Evolutionary conservation across 2,797 vertebrate genomes (phyloP).

Genomic region (Trachops cirrhosus): DNA sequence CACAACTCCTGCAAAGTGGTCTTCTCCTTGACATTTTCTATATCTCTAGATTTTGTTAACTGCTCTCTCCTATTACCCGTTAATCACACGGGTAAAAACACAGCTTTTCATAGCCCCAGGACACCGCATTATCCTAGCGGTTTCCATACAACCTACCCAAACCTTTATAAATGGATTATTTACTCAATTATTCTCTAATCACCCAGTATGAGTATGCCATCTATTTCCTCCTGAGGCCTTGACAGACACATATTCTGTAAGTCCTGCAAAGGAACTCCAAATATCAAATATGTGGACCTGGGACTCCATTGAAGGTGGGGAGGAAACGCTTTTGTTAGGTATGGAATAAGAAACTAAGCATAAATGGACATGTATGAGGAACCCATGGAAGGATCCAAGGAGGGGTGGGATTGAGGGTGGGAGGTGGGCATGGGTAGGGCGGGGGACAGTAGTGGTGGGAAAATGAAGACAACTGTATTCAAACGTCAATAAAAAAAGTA

Average conservation of each 20-base stretch:
- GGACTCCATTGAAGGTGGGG: not conserved
- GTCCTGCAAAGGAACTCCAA: not conserved
- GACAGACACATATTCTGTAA: not conserved
- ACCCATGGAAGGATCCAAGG: no score
- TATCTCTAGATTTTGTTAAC: not conserved
- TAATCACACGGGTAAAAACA: not conserved
- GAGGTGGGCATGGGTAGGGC: no score
- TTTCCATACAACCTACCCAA: not conserved
- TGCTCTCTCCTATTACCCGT: not conserved
- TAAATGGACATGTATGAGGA: no score
- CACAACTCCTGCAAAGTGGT: not conserved
- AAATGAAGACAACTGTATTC: no score
- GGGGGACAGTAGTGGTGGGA: no score
- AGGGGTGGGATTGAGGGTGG: no score
- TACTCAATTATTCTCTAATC: not conserved
- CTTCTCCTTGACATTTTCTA: not conserved
- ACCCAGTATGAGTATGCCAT: not conserved
- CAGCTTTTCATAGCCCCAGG: not conserved
- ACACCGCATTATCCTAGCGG: not conserved
- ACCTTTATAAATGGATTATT: not conserved
- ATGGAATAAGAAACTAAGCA: not conserved
- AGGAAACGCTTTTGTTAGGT: not conserved
- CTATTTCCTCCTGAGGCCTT: not conserved
- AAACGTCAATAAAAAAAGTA: no score
- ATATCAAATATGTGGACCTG: not conserved